Evolutionary conservation across 2,797 vertebrate species (phyloP).

Genomic region (Gorsachius magnificus): DNA sequence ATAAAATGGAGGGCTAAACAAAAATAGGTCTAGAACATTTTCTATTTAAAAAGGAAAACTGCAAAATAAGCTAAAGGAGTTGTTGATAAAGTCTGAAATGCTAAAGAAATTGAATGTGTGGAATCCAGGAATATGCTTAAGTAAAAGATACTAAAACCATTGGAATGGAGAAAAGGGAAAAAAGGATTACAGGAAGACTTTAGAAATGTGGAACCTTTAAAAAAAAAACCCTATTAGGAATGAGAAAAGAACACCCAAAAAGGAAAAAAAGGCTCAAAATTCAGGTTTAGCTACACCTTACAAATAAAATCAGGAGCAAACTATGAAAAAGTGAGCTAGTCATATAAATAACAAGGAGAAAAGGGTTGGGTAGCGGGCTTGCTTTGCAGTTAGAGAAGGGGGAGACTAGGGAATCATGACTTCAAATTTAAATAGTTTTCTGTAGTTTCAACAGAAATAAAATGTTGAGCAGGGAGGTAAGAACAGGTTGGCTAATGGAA

Average conservation of each 20-base stretch:
- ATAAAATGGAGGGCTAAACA: neutral
- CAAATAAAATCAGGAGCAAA: neutral
- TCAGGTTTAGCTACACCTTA: neutral
- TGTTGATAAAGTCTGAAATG: neutral
- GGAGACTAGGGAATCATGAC: neutral
- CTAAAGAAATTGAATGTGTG: neutral
- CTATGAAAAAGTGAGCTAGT: neutral
- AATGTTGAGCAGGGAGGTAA: neutral
- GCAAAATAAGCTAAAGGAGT: neutral
- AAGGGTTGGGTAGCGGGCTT: neutral
- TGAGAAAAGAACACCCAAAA: neutral
- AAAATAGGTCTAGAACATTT: neutral
- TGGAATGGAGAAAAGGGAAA: neutral
- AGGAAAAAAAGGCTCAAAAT: neutral
- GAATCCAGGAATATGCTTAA: neutral
- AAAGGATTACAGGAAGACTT: neutral
- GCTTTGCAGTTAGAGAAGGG: neutral
- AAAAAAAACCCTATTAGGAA: neutral
- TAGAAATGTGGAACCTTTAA: neutral
- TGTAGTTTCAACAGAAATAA: neutral
- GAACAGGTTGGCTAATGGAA: neutral
- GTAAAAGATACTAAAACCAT: neutral
- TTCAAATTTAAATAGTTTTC: neutral
- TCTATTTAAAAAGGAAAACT: neutral
- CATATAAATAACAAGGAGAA: neutral